These are phyloP conservation scores for Holothuria scabra DNA, from an alignment of 53 echinoderm and acorn worm species.

Conservation along the genomic window DNA sequence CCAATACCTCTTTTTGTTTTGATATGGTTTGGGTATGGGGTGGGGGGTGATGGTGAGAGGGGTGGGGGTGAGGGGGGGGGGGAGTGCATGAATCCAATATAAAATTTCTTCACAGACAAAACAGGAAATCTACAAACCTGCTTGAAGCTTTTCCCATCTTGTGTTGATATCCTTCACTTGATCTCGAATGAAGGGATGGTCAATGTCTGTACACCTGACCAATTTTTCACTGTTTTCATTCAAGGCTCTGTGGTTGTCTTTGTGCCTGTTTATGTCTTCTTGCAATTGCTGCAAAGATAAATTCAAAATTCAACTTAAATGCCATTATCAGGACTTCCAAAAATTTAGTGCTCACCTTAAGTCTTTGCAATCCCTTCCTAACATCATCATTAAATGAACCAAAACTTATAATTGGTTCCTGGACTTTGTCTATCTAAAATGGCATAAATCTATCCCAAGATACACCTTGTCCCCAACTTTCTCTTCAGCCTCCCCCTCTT, in stretches of 20 bases:
- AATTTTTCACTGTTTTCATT: constrained; percentile 79
- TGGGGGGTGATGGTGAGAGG: not conserved
- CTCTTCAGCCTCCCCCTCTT: too few relatives aligned
- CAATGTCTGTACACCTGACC: constrained; percentile 84
- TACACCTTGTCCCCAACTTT: too few relatives aligned
- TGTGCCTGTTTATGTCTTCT: constrained; percentile 92
- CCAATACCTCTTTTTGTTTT: too few relatives aligned
- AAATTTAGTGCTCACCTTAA: too few relatives aligned
- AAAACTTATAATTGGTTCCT: too few relatives aligned
- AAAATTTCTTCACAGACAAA: not conserved
- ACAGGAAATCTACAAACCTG: constrained; percentile 59
- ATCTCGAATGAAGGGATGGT: constrained; percentile 86
- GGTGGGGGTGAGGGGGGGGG: not conserved
- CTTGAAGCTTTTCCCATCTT: constrained; percentile 90
- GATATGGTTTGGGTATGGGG: too few relatives aligned
- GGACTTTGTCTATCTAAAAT: too few relatives aligned
- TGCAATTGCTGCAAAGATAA: constrained; percentile 75
- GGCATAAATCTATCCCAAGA: too few relatives aligned
- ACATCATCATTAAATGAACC: too few relatives aligned
- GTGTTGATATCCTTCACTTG: constrained; percentile 87
- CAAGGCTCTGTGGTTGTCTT: constrained; percentile 90
- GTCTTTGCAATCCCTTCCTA: too few relatives aligned
- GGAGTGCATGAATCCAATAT: not conserved
- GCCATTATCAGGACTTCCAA: too few relatives aligned
- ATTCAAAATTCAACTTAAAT: not conserved